Percentiles rank a stretch among this genome's conserved stretches.
Evolutionary conservation across 2,113 vertebrate genomes (phyloP).

Genomic region (Chamaea fasciata): DNA sequence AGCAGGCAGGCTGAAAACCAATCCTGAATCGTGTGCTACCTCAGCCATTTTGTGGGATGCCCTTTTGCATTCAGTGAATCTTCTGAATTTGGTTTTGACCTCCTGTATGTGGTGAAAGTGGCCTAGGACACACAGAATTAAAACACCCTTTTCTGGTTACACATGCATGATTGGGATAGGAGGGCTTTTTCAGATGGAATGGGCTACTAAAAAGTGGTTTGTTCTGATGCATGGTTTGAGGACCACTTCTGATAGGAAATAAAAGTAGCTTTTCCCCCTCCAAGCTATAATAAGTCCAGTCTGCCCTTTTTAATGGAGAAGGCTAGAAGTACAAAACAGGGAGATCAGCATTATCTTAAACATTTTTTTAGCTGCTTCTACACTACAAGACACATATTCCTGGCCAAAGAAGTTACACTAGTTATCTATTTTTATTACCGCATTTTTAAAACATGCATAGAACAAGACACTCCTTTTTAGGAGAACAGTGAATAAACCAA

Average conservation of each 20-base stretch:
- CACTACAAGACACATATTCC: neutral
- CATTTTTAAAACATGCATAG: neutral
- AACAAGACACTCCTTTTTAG: conserved; percentile 14
- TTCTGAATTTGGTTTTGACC: neutral
- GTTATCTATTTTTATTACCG: conserved; percentile 11
- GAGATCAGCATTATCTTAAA: neutral
- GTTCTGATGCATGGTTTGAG: neutral
- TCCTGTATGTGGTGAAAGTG: neutral
- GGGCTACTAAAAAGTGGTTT: neutral
- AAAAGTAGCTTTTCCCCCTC: neutral
- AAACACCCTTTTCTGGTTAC: neutral
- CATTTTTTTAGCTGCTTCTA: neutral
- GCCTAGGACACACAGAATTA: neutral
- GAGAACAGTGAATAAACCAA: conserved; percentile 7
- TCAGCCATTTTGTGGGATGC: neutral
- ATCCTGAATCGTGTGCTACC: neutral
- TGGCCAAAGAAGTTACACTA: neutral
- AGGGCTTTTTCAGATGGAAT: neutral
- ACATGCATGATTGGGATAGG: neutral
- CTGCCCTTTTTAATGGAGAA: neutral
- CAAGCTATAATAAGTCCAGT: neutral
- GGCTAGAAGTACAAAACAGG: neutral
- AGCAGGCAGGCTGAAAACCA: neutral
- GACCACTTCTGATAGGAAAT: neutral
- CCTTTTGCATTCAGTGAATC: neutral